Evolutionary conservation across 2,113 vertebrate species (phyloP), one percentile per base, ranked within the genome.

Genomic region (Salminus brasiliensis): DNA sequence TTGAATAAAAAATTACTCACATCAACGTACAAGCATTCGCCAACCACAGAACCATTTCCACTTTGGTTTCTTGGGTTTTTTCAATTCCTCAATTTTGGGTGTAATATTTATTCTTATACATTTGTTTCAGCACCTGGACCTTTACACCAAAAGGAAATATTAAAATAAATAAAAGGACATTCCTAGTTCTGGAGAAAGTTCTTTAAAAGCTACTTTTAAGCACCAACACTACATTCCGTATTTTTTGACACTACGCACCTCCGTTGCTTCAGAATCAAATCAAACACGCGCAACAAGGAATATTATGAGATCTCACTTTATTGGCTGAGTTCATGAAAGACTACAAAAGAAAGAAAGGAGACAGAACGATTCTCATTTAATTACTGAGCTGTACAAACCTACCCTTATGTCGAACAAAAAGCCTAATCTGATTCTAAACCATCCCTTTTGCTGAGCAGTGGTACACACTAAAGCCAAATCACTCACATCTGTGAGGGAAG

Each of bases 361-460:
- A 92, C n/a, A n/a, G 86, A 90, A 90, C 90, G 90, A 90, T 90
- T 91, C 88, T 91, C 88, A 91, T 92, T 92, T 91, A 93, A 93
- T 91, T 93, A 92, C 90, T 91, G 90, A 89, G 90, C 91, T 92
- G 90, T 93, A 92, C 91, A 93, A 92, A 92, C 90, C 90, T 92
- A 91, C 89, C 90, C 88, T 15, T 77, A 67, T 66, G 47, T 16
- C 27, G 18, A 80, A 80, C 7, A 30, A 34, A 71, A 32, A 63
- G 10, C n/a, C 39, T 69, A 6, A 30, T 55, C 39, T 69, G 15
- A 30, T 55, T 49, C 59, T 53, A 67, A 67, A 59, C 12, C 23
- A 41, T 78, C 49, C 23, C 69, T 39, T 68, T 73, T 30, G 45
- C 36, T 67, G 60, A 75, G 30, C 45, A 36, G 43, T n/a, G n/a